Base-by-base conservation (phyloP, 2,797 vertebrate species). In the Malacoctenus gilli region DNA sequence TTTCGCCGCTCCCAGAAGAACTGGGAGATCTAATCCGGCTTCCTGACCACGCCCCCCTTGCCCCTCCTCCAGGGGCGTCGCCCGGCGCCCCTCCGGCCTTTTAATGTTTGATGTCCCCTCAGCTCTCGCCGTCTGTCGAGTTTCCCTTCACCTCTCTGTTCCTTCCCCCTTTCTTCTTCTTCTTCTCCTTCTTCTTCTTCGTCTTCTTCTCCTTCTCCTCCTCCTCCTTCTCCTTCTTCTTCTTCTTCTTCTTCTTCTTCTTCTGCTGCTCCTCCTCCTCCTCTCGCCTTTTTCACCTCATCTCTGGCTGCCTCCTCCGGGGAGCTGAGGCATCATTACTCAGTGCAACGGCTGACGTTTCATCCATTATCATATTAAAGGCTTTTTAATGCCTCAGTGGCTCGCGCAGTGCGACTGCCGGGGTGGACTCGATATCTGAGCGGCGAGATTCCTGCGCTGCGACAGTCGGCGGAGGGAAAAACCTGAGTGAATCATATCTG, bases 341-440 rank as follows among this genome's bases (percentile, higher is more conserved):
- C 77, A 70, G 52, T 22, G 62, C 16, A 51, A 62, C 23, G 44
- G 64, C 68, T 80, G 84, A 84, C 72, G 77, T 80, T 82, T 83
- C 68, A 80, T 64, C 79, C 72, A 88, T 88, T 89, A 91, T 89
- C 88, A 89, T 89, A 90, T 89, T 89, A 89, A 89, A 86, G 81
- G 79, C 80, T 84, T 85, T 89, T 89, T 88, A 89, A 87, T 78
- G 82, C 80, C 72, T 87, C 58, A 19, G 77, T 77, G 79, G 63
- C 63, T 75, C 5, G 44, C 55, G 22, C 69, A 50, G 39, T 55
- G 72, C 63, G 39, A 54, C 68, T 57, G 74, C 70, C 48, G 49
- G 22, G 47, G 65, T 73, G 41, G 67, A 66, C 77, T 77, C 59
- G n/a, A 68, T 72, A 68, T 68, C 65, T 52, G 43, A 76, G 44